Conservation (phyloP, 2,797 vertebrate species). For the Smutsia gigantea region DNA sequence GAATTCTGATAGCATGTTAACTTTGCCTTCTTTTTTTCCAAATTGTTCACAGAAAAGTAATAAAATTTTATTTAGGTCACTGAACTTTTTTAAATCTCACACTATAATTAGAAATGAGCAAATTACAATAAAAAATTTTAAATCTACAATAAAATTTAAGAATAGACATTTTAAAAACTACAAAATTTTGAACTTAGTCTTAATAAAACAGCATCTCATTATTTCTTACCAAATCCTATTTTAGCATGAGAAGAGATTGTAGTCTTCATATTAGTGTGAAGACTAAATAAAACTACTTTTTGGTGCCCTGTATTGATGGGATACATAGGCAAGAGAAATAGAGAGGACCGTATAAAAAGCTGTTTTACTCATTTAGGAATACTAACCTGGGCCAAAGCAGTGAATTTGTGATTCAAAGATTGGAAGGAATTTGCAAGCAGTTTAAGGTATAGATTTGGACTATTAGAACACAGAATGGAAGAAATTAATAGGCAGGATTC, state of each 20-base stretch:
- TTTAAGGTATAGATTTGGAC: neutral
- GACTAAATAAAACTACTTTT: neutral
- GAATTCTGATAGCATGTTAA: neutral
- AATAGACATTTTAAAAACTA: neutral
- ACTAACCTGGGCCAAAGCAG: neutral
- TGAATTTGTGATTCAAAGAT: neutral
- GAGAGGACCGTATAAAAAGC: neutral
- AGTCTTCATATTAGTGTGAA: neutral
- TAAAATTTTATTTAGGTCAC: neutral
- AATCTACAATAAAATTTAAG: neutral
- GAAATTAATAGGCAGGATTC: neutral
- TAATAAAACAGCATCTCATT: neutral
- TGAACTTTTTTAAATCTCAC: neutral
- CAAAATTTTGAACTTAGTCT: neutral
- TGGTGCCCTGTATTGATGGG: neutral
- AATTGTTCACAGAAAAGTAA: conserved; percentile 8
- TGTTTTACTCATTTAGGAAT: neutral
- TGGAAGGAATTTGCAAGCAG: neutral
- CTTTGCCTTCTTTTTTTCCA: neutral
- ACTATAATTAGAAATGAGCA: neutral
- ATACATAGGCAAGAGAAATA: neutral
- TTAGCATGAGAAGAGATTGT: neutral
- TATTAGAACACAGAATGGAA: neutral
- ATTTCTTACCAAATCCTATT: neutral
- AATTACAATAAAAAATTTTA: neutral